Percentiles rank a stretch among this genome's conserved stretches.
These are phyloP conservation scores for Habroteleia sp. DNA, from an alignment of 2,888 invertebrate species.

Conservation along the genomic window DNA sequence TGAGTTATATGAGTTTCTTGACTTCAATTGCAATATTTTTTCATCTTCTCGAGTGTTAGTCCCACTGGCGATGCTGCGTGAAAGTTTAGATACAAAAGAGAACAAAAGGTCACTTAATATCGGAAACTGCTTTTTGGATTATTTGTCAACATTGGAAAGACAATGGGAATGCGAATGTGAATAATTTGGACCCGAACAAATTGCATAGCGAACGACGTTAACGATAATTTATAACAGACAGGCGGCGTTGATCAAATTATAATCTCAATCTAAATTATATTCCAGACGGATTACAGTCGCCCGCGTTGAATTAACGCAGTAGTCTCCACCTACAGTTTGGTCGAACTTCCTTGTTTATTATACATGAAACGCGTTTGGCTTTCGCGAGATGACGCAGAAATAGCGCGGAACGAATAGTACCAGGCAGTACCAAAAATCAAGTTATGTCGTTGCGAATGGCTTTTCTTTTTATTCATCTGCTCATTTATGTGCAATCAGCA, in stretches of 20 bases:
- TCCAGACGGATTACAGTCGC: conserved; percentile 47
- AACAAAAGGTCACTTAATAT: too few relatives aligned
- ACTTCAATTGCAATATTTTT: conserved; percentile 4
- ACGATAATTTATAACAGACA: conserved; percentile 30
- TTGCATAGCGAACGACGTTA: conserved; percentile 12
- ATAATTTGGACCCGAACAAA: conserved; percentile 11
- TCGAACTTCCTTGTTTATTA: conserved; percentile 58
- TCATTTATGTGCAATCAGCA: conserved; percentile 26
- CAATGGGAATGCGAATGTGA: conserved; percentile 6
- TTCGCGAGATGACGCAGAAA: conserved; percentile 30
- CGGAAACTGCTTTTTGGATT: too few relatives aligned
- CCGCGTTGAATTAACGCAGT: conserved; percentile 43
- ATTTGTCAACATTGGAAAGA: too few relatives aligned
- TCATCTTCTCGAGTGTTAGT: conserved; percentile 9
- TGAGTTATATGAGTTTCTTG: conserved; percentile 23
- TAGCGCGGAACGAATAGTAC: conserved; percentile 7
- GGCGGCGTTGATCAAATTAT: conserved; percentile 44
- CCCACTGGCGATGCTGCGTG: too few relatives aligned
- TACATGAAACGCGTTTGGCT: conserved; percentile 45
- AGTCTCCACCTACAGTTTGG: conserved; percentile 31
- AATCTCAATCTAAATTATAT: conserved; percentile 64
- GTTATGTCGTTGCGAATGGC: conserved; percentile 7
- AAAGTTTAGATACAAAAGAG: too few relatives aligned
- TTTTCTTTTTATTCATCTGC: conserved; percentile 9
- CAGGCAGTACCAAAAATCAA: conserved; percentile 31